These are phyloP conservation scores for Tarsius wallacei DNA, from an alignment of 2,797 vertebrate species.

Conservation along the genomic window DNA sequence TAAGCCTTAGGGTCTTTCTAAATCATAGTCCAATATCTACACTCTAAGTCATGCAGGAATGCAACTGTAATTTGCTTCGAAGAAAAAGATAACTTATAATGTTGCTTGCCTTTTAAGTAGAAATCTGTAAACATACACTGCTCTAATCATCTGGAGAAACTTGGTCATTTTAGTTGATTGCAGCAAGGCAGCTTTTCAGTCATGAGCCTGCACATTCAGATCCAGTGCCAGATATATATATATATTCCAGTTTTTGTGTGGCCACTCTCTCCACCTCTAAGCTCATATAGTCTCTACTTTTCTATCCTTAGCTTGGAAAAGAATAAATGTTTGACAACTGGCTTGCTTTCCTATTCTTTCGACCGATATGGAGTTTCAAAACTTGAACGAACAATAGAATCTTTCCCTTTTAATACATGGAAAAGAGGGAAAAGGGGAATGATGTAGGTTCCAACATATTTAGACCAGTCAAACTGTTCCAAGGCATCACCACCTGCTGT, in stretches of 20 bases:
- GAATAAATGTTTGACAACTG: conserved; percentile 51
- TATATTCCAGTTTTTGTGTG: conserved; percentile 66
- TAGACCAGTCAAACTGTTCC: conserved; percentile 76
- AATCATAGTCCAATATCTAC: conserved; percentile 29
- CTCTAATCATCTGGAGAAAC: conserved; percentile 66
- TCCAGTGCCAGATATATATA: neutral
- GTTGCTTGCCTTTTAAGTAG: conserved; percentile 51
- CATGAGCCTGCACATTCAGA: conserved; percentile 59
- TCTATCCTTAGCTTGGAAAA: neutral
- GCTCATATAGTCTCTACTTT: neutral
- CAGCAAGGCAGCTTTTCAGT: conserved; percentile 29
- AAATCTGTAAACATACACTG: neutral
- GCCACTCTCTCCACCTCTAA: conserved; percentile 13
- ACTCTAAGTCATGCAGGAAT: neutral
- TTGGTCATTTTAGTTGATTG: conserved; percentile 47
- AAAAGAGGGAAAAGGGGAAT: conserved; percentile 34
- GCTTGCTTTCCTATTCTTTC: conserved; percentile 46
- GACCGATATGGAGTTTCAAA: conserved; percentile 9
- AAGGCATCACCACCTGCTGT: conserved; percentile 84
- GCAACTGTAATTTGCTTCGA: conserved; percentile 61
- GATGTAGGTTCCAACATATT: conserved; percentile 68
- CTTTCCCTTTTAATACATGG: conserved; percentile 63
- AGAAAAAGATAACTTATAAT: conserved; percentile 61
- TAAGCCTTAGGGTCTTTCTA: conserved; percentile 42
- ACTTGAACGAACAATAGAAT: conserved; percentile 55